These are phyloP conservation scores for Cetoscarus ocellatus DNA, from an alignment of 2,797 vertebrate genomes.

Conservation along the genomic window DNA sequence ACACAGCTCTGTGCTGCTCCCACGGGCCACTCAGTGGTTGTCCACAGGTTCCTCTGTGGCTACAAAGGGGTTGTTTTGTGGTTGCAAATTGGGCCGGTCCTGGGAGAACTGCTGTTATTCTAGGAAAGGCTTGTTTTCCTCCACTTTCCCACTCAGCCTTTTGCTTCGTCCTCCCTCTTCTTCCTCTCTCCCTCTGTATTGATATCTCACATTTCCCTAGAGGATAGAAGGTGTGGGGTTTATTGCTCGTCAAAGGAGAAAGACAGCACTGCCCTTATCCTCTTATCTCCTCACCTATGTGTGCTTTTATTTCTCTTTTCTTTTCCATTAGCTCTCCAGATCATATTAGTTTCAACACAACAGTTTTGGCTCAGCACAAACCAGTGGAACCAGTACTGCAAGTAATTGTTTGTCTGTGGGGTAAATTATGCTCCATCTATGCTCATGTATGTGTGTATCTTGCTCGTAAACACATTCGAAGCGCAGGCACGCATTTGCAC, in stretches of 20 bases:
- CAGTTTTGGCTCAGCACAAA: constrained; percentile 59
- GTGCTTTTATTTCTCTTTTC: constrained; percentile 12
- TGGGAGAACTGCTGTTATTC: constrained; percentile 79
- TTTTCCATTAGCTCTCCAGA: constrained; percentile 38
- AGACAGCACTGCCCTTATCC: constrained; percentile 63
- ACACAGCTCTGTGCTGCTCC: constrained; percentile 54
- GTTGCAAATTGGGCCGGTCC: constrained; percentile 79
- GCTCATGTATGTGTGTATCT: constrained; percentile 12
- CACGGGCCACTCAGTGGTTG: constrained; percentile 66
- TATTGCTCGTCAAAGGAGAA: constrained; percentile 67
- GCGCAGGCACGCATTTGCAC: constrained; percentile 7
- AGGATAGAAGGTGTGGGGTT: constrained; percentile 60
- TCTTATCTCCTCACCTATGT: constrained; percentile 39
- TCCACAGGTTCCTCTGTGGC: constrained; percentile 74
- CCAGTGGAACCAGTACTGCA: constrained; percentile 71
- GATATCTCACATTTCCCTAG: constrained; percentile 66
- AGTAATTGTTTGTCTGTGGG: constrained; percentile 69
- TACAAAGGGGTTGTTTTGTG: constrained; percentile 79
- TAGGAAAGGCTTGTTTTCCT: constrained; percentile 77
- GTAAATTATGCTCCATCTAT: constrained; percentile 41
- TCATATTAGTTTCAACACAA: constrained; percentile 68
- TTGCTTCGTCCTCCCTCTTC: constrained; percentile 34
- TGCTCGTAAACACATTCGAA: constrained; percentile 19
- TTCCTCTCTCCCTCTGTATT: constrained; percentile 49
- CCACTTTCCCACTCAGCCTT: constrained; percentile 53